Evolutionary conservation across 2,113 vertebrate genomes (phyloP).

Genomic region (Seriola rivoliana): DNA sequence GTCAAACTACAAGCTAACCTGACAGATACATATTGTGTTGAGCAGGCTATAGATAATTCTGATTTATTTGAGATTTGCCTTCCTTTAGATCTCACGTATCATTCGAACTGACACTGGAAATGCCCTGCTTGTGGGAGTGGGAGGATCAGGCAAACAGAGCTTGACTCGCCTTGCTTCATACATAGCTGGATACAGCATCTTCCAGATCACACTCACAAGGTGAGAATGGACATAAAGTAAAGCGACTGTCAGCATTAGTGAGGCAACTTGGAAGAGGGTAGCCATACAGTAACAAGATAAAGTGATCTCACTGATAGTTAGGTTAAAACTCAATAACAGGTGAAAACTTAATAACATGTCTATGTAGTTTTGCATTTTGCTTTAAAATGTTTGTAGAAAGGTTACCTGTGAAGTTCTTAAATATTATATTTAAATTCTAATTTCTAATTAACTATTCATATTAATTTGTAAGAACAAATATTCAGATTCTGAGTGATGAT

Average conservation of each 20-base stretch:
- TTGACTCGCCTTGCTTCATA: slow-evolving; percentile 90
- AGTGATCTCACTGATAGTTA: background rate
- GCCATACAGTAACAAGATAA: background rate
- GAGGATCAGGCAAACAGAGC: slow-evolving; percentile 92
- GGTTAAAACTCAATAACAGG: no score
- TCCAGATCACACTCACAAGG: slow-evolving; percentile 92
- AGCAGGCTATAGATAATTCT: slow-evolving; percentile 5
- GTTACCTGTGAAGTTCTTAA: no score
- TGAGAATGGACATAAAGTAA: slow-evolving; percentile 55
- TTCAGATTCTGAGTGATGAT: no score
- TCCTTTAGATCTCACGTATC: slow-evolving; percentile 88
- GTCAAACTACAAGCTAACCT: slow-evolving; percentile 70
- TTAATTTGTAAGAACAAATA: no score
- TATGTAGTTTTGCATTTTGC: no score
- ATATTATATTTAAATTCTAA: no score
- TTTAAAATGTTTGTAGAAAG: no score
- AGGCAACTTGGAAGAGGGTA: background rate
- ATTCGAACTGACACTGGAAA: slow-evolving; percentile 89
- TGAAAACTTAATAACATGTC: no score
- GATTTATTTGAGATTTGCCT: slow-evolving; percentile 9
- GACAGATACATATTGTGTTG: background rate
- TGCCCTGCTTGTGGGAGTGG: slow-evolving; percentile 91
- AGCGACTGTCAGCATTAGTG: background rate
- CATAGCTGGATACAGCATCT: slow-evolving; percentile 89
- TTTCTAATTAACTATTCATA: no score